A percentile compares a stretch with the other conserved stretches of the same genome.
Conservation (phyloP, 2,113 vertebrate genomes). For the Carollia perspicillata region DNA sequence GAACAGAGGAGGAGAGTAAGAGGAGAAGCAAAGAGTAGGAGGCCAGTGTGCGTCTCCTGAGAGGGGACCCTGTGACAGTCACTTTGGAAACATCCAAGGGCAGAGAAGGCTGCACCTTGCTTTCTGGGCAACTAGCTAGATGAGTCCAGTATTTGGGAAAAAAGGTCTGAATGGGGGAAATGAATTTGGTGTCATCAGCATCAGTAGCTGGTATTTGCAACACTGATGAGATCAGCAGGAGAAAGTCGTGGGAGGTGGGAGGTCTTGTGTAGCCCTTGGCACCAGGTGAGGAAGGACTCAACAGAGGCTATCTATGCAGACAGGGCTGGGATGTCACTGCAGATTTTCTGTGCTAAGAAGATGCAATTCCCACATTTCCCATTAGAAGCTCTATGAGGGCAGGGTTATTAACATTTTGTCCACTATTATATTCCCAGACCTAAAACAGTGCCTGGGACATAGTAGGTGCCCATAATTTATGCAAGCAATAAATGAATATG, state of each 20-base stretch:
- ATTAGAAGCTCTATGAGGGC: neutral
- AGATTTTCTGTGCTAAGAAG: neutral
- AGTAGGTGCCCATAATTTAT: neutral
- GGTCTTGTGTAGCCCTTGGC: neutral
- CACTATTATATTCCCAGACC: neutral
- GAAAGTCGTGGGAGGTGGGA: neutral
- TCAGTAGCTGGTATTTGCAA: neutral
- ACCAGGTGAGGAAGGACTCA: neutral
- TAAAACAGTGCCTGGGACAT: neutral
- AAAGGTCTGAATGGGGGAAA: neutral
- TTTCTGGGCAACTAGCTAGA: neutral
- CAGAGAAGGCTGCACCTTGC: neutral
- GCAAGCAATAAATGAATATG: neutral
- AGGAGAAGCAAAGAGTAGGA: neutral
- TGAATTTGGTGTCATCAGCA: neutral
- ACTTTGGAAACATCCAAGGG: neutral
- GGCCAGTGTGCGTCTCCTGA: neutral
- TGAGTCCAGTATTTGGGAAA: neutral
- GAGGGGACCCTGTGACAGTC: neutral
- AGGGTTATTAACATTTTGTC: neutral
- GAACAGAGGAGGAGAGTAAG: neutral
- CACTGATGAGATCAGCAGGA: neutral
- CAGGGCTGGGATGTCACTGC: neutral
- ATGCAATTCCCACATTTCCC: neutral
- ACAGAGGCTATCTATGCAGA: neutral